Evolutionary conservation across 2,113 vertebrate genomes (phyloP).

Genomic region (Mesitornis unicolor): DNA sequence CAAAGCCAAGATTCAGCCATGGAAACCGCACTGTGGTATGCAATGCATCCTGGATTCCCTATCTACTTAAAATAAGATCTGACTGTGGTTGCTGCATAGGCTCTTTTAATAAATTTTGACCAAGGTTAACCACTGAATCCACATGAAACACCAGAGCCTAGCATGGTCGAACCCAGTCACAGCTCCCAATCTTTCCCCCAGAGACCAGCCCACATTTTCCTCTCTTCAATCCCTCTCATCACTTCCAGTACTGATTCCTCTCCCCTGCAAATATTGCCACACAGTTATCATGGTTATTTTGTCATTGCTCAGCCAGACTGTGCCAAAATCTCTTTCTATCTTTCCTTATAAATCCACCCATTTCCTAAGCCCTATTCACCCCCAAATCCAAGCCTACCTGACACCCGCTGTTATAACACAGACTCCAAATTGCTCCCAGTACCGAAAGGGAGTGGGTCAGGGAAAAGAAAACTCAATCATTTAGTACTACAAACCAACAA

Average conservation of each 20-base stretch:
- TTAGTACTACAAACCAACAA: neutral
- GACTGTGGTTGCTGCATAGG: neutral
- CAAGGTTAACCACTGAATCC: neutral
- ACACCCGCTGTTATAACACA: neutral
- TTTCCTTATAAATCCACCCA: neutral
- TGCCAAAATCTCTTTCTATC: rapidly evolving
- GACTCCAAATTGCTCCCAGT: neutral
- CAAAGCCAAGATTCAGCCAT: neutral
- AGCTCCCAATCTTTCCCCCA: neutral
- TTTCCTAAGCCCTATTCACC: neutral
- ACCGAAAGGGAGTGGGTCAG: neutral
- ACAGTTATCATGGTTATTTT: neutral
- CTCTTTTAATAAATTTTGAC: neutral
- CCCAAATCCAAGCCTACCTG: neutral
- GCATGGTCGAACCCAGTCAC: neutral
- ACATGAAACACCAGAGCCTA: neutral
- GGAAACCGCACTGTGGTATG: rapidly evolving
- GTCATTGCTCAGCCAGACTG: rapidly evolving
- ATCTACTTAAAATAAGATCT: neutral
- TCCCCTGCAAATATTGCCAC: neutral
- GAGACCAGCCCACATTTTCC: neutral
- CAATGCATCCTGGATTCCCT: neutral
- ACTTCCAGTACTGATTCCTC: neutral
- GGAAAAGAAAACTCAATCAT: neutral
- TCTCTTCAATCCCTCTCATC: neutral